phyloP scores from a whole-genome alignment of 2,888 invertebrate species.

The Heliconius ismenius region DNA sequence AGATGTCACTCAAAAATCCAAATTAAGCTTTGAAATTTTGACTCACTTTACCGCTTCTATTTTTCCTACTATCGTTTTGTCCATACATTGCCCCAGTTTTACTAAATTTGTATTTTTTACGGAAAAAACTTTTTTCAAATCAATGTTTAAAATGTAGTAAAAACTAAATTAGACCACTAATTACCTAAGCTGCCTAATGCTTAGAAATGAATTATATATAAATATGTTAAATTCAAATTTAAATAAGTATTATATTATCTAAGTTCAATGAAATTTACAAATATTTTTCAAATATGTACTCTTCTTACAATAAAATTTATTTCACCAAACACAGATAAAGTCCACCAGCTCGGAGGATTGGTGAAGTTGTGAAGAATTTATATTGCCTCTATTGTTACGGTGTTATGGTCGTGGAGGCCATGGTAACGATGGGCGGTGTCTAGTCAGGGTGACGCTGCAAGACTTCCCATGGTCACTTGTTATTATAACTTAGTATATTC shows the following conservation, averaged over 20 bases:
- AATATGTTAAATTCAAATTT: neutral
- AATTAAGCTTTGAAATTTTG: constrained; percentile 43
- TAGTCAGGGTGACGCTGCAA: constrained; percentile 39
- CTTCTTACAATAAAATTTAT: constrained; percentile 22
- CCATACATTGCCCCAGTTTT: constrained; percentile 85
- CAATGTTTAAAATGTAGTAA: no score
- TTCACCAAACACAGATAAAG: constrained; percentile 4
- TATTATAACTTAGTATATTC: neutral
- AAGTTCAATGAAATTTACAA: neutral
- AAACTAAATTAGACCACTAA: neutral
- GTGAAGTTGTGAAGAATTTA: constrained; percentile 49
- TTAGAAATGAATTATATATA: neutral
- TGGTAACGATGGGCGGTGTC: constrained; percentile 58
- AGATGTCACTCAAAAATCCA: constrained; percentile 26
- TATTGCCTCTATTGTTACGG: constrained; percentile 47
- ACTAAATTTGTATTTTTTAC: neutral
- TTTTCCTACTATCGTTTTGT: constrained; percentile 78
- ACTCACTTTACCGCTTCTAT: constrained; percentile 68
- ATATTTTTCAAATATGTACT: neutral
- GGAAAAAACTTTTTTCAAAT: neutral
- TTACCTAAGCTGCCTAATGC: neutral
- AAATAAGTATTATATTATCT: neutral
- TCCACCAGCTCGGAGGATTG: constrained; percentile 42
- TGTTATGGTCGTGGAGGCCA: constrained; percentile 67
- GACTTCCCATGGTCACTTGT: constrained; percentile 35